Evolutionary conservation across 2,888 invertebrate genomes (phyloP).

Genomic region (Mactromeris polynyma): DNA sequence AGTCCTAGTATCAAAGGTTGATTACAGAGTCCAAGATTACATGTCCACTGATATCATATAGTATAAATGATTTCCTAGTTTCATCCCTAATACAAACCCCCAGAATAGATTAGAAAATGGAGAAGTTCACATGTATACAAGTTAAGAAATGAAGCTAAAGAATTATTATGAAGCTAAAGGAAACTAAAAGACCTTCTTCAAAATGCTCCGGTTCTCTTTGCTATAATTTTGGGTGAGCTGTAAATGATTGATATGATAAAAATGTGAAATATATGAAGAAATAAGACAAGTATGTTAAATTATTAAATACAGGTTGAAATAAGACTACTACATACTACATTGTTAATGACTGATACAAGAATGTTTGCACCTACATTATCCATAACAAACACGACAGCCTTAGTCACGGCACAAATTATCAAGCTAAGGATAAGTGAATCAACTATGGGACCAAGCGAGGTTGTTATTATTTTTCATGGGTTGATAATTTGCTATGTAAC

Average conservation of each 20-base stretch:
- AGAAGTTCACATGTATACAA: neutral
- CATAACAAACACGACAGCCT: too few relatives aligned
- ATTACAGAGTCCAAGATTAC: too few relatives aligned
- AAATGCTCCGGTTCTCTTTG: constrained; percentile 76
- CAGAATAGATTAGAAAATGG: neutral
- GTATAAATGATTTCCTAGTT: too few relatives aligned
- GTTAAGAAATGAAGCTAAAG: constrained; percentile 17
- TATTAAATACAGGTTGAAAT: neutral
- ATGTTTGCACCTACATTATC: too few relatives aligned
- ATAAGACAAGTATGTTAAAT: neutral
- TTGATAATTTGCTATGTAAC: too few relatives aligned
- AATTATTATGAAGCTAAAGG: constrained; percentile 18
- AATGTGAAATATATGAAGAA: neutral
- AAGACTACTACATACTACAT: neutral
- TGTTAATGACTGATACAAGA: neutral
- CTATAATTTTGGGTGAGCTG: constrained; percentile 81
- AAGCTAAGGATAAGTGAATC: too few relatives aligned
- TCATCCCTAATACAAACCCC: too few relatives aligned
- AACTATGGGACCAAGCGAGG: too few relatives aligned
- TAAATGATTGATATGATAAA: constrained; percentile 46
- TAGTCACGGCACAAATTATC: too few relatives aligned
- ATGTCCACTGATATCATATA: too few relatives aligned
- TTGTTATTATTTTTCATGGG: too few relatives aligned
- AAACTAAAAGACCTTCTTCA: constrained; percentile 75
- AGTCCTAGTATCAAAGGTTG: too few relatives aligned